Evolutionary conservation across 2,888 invertebrate species (phyloP).

Genomic region (Agrilus mali): DNA sequence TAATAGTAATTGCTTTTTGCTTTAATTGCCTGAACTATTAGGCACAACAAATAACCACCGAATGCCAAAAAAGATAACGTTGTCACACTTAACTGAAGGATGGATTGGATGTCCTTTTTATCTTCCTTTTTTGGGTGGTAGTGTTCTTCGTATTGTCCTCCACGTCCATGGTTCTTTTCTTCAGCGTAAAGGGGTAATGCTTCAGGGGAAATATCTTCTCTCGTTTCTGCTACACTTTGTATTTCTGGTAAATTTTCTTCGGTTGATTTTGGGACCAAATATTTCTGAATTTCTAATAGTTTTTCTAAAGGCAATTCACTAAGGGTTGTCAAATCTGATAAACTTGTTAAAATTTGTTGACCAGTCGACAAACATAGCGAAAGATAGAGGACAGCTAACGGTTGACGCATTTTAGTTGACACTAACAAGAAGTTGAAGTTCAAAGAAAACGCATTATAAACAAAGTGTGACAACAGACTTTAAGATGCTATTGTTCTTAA

Average conservation of each 20-base stretch:
- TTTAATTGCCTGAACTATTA: slow-evolving; percentile 64
- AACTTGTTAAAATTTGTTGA: slow-evolving; percentile 22
- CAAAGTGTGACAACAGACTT: too few relatives aligned
- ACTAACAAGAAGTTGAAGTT: too few relatives aligned
- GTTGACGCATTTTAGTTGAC: neutral
- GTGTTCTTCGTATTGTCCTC: slow-evolving; percentile 21
- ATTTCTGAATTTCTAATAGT: slow-evolving; percentile 36
- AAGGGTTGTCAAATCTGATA: slow-evolving; percentile 38
- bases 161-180: slow-evolving; percentile 21
- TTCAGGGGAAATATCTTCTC: slow-evolving; percentile 14
- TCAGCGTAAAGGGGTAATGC: slow-evolving; percentile 22
- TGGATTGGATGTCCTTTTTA: slow-evolving; percentile 43
- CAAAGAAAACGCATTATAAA: too few relatives aligned
- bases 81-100: slow-evolving; percentile 68
- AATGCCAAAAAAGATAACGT: slow-evolving; percentile 72
- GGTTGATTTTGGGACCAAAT: slow-evolving; percentile 38
- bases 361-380: neutral
- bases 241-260: slow-evolving; percentile 7
- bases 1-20: slow-evolving; percentile 37
- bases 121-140: slow-evolving; percentile 36
- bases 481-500: too few relatives aligned
- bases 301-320: slow-evolving; percentile 58
- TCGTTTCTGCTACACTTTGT: slow-evolving; percentile 1
- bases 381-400: neutral
- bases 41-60: slow-evolving; percentile 67